Base-by-base conservation (phyloP, 2,797 vertebrate genomes). In the Alfaro cultratus region DNA sequence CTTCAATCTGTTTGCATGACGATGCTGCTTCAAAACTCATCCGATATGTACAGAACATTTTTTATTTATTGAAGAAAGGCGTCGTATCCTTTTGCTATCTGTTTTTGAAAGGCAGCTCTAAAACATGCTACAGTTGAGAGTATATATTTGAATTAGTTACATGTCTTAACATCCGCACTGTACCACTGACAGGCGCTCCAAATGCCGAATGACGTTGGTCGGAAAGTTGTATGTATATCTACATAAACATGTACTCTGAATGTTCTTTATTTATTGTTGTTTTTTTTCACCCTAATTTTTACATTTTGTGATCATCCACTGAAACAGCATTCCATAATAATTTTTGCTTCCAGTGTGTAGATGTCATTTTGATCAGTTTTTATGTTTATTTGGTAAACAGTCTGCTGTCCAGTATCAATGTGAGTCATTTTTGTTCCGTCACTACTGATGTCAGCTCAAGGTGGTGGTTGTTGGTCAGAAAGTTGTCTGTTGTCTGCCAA, bases 151-250 rank as follows among this genome's bases (percentile, higher is more conserved):
- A 83, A 74, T 77, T 0, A 85, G 85, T 75, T 80, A 67, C 81
- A 71, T 29, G 41, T 89, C 85, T 86, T 85, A 62, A 77, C 78
- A 88, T 86, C 85, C 87, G 90, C 87, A 90, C 90, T 46, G 21
- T 80, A 92, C 95, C 94, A 93, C 95, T 94, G 95, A 95, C 84
- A 71, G 87, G 94, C 91, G 87, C 94, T 86, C 41, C 67, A 71
- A 87, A 95, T 90, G 93, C 91, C 88, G 89, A 81, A 95, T 96
- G 95, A 96, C 75, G 94, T 95, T 93, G 93, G 88, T 84, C 75
- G 90, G 81, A 91, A 80, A 82, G 73, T 55, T 21, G 15, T 39
- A 47, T 51, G 16, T 21, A 49, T 3, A 16, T 34, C 43, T 7
- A 41, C 18, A 31, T 12, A 68, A 31, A 67, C 26, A 34, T 12